These are phyloP conservation scores for Loriculus beryllinus DNA, from an alignment of 2,797 vertebrate species.

Conservation along the genomic window DNA sequence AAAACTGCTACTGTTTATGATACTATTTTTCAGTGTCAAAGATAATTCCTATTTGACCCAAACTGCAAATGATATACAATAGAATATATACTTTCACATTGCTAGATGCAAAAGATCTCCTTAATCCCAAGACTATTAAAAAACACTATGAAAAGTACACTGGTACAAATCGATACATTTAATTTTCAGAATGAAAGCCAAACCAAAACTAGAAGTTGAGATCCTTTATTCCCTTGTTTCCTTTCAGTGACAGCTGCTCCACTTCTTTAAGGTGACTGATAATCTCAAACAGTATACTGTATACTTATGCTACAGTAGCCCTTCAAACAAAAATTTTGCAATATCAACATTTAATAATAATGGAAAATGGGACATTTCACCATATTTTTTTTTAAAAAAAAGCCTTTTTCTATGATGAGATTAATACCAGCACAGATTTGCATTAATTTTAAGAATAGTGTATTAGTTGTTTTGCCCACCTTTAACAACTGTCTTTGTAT, in stretches of 20 bases:
- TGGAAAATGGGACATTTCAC: background rate
- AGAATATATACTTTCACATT: background rate
- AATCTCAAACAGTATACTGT: background rate
- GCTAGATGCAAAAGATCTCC: background rate
- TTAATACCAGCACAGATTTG: background rate
- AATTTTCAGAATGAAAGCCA: background rate
- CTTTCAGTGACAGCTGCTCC: background rate
- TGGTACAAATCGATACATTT: background rate
- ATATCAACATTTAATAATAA: background rate
- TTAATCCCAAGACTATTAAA: background rate
- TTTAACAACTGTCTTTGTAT: background rate
- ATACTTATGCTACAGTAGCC: accelerated
- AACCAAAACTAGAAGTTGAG: background rate
- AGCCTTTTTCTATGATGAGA: background rate
- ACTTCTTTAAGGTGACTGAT: background rate
- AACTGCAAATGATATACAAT: background rate
- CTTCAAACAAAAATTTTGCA: background rate
- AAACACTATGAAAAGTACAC: background rate
- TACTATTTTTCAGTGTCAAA: background rate
- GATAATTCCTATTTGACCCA: background rate
- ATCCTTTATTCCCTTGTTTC: background rate
- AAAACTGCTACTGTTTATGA: background rate
- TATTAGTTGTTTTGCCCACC: background rate
- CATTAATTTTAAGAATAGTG: background rate
- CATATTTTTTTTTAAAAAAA: background rate